Evolutionary conservation across 2,888 invertebrate species (phyloP).

Genomic region (Trissonchulus latispiculum): DNA sequence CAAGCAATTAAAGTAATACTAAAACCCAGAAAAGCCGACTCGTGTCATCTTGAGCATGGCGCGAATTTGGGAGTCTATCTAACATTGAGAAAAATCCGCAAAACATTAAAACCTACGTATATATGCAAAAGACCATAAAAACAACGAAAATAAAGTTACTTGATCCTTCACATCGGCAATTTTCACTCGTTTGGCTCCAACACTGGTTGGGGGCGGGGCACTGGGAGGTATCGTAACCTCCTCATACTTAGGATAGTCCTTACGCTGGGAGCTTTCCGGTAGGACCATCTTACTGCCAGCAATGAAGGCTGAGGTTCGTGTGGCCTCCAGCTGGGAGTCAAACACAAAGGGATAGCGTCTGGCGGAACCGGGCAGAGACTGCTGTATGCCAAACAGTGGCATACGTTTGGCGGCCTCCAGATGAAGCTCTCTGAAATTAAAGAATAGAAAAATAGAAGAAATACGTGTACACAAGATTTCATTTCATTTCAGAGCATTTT

Average conservation of each 20-base stretch:
- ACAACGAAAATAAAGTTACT: no score
- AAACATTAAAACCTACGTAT: no score
- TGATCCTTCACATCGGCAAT: slow-evolving; percentile 1
- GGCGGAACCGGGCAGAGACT: slow-evolving; percentile 6
- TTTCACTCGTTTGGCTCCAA: slow-evolving; percentile 17
- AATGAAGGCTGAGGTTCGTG: slow-evolving; percentile 61
- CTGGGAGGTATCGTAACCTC: slow-evolving; percentile 55
- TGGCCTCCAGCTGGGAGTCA: slow-evolving; percentile 63
- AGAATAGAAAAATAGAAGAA: no score
- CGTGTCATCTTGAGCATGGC: no score
- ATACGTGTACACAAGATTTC: no score
- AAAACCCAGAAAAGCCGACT: no score
- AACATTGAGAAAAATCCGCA: no score
- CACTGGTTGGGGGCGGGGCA: slow-evolving; percentile 13
- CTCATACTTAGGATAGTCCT: slow-evolving; percentile 65
- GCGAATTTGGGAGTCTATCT: no score
- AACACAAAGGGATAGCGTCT: slow-evolving; percentile 71
- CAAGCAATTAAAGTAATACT: no score
- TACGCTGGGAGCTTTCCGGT: slow-evolving; percentile 66
- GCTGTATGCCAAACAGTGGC: slow-evolving; percentile 35
- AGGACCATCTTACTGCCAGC: slow-evolving; percentile 65
- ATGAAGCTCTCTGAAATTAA: slow-evolving; percentile 46
- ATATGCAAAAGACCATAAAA: no score
- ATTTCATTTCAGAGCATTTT: no score
- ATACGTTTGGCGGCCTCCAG: slow-evolving; percentile 40